Evolutionary conservation across 2,888 invertebrate genomes (phyloP), one percentile per base, ranked within the genome.

Genomic region (Apamea epomidion): DNA sequence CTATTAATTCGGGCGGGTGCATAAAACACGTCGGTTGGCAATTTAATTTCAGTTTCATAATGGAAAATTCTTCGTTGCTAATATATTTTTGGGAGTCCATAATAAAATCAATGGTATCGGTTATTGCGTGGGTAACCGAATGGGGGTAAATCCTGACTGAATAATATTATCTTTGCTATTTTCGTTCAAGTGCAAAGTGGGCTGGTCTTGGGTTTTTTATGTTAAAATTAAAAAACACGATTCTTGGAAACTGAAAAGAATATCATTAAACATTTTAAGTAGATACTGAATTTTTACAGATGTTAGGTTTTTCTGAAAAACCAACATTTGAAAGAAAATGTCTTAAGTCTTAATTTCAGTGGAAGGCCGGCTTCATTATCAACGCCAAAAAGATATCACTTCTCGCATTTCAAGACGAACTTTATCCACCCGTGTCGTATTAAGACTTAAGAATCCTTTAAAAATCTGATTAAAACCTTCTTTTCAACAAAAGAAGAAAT

Each of bases 81-180:
- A 81, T 79, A 80, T 86, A 82, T 87, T 80, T 86, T 79, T 76
- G 78, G 74, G 58, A 84, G 78, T 73, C 67, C 73, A 86, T 88
- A 87, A 90, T 89, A 75, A 83, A 91, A 85, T 88, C 86, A 88
- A 85, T 81, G 73, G 70, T 73, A 84, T 82, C 75, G 77, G 81
- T 82, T 82, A 84, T 85, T 87, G 78, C 67, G 82, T 79, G 83
- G 85, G 70, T 51, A 74, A 54, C 74, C 65, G 54, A 78, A 83
- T 67, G n/a, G 51, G 5, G 16, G 62, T 76, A 68, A 83, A 86
- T 80, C 70, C 45, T 7, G 21, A n/a, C 68, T 74, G 69, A 84
- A 80, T 76, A 68, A 76, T 79, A 76, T 67, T 79, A 80, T 82
- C 18, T 58, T 42, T 54, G 37, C 21, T 18, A 45, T 76, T 72